Percentiles rank a stretch among this genome's conserved stretches.
phyloP scores from a whole-genome alignment of 2,888 invertebrate genomes.

The Romanomermis culicivorax region DNA sequence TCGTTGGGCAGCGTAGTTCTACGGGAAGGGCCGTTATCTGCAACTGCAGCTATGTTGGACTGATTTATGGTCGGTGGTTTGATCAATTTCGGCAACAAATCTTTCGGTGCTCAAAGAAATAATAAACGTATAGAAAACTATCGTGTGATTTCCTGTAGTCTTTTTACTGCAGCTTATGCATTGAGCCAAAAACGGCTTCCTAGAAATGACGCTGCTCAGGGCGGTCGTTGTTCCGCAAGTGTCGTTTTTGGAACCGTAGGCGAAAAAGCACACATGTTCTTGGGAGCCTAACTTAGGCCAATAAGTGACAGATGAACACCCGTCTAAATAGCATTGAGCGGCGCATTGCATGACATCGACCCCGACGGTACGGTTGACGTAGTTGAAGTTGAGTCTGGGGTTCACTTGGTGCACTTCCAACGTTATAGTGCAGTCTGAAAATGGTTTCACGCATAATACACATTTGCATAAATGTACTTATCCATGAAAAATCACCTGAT shows the following conservation, averaged over 20 bases:
- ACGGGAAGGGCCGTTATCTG: too few relatives aligned
- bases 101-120: too few relatives aligned
- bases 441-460: too few relatives aligned
- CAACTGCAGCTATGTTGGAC: too few relatives aligned
- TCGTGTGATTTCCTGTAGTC: too few relatives aligned
- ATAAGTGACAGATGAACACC: background rate
- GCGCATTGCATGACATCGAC: background rate
- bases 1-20: too few relatives aligned
- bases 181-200: background rate
- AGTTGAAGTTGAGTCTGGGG: background rate
- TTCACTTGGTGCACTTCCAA: background rate
- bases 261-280: background rate
- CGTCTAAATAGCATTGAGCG: background rate
- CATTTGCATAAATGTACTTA: too few relatives aligned
- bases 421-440: background rate
- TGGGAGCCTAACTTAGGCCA: background rate
- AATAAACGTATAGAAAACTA: too few relatives aligned
- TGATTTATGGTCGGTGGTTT: too few relatives aligned
- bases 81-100: too few relatives aligned
- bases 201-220: background rate
- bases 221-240: background rate
- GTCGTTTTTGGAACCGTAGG: background rate
- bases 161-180: background rate
- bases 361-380: background rate
- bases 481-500: too few relatives aligned